These are phyloP conservation scores for Alloplasta piceator DNA, from an alignment of 2,888 invertebrate species.

Conservation along the genomic window DNA sequence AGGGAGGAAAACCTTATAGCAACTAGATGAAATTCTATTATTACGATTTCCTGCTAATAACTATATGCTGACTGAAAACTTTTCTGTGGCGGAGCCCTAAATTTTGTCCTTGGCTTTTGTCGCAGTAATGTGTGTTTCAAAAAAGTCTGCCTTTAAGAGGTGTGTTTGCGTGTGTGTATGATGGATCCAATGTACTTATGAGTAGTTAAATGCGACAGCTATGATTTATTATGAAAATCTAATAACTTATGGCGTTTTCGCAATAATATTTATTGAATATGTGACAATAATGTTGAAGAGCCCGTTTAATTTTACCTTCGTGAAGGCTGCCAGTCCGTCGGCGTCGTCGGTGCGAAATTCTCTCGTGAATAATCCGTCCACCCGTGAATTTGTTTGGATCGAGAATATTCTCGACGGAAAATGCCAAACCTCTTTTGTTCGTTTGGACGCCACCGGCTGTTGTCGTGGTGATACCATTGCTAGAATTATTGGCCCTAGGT, in stretches of 20 bases:
- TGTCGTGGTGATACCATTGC: constrained; percentile 74
- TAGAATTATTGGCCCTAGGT: constrained; percentile 70
- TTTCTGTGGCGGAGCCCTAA: no score
- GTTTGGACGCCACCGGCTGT: constrained; percentile 84
- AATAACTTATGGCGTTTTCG: not conserved
- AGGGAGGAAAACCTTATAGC: no score
- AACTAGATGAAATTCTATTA: no score
- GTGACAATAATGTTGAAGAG: not conserved
- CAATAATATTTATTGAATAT: not conserved
- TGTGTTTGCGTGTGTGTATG: no score
- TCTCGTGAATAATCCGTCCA: constrained; percentile 76
- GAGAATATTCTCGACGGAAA: constrained; percentile 95
- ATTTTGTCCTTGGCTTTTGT: no score
- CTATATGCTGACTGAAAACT: no score
- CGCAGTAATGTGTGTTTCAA: no score
- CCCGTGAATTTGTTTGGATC: constrained; percentile 96
- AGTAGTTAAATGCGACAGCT: no score
- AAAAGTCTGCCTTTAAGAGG: no score
- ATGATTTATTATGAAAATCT: not conserved
- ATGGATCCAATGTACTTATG: no score
- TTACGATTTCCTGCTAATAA: no score
- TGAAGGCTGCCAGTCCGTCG: constrained; percentile 79
- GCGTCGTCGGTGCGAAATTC: constrained; percentile 75
- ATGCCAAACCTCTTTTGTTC: constrained; percentile 89
- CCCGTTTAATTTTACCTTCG: constrained; percentile 75